These are phyloP conservation scores for Kryphioiulus occultus DNA, from an alignment of 2,888 invertebrate species.

Conservation along the genomic window DNA sequence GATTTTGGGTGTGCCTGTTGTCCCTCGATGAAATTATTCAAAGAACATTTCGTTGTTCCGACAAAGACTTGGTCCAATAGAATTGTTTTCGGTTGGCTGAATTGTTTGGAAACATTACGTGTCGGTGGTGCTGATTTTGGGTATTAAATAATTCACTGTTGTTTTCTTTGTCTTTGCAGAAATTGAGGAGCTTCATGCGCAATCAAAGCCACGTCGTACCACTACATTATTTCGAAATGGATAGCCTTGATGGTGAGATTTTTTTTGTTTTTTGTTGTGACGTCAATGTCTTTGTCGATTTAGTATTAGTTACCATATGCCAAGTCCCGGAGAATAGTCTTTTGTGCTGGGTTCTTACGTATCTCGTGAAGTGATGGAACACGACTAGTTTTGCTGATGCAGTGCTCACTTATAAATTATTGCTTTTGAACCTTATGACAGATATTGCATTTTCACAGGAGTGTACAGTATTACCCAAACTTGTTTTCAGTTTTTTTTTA, in stretches of 20 bases:
- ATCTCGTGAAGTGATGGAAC: too few relatives aligned
- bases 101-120: too few relatives aligned
- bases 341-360: too few relatives aligned
- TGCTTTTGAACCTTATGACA: too few relatives aligned
- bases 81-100: too few relatives aligned
- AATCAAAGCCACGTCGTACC: conserved; percentile 7
- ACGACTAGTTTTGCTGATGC: too few relatives aligned
- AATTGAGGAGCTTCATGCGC: conserved; percentile 1
- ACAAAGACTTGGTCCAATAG: not conserved
- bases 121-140: too few relatives aligned
- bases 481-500: too few relatives aligned
- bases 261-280: not conserved
- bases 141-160: not conserved
- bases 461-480: too few relatives aligned
- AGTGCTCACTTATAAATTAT: too few relatives aligned
- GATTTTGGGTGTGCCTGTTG: not conserved
- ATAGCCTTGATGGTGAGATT: not conserved
- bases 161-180: not conserved
- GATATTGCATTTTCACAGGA: too few relatives aligned
- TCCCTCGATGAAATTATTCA: not conserved
- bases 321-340: too few relatives aligned
- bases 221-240: not conserved
- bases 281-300: not conserved
- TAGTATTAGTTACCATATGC: not conserved
- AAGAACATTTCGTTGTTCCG: not conserved